Evolutionary conservation across 2,797 vertebrate species (phyloP), one percentile per base, ranked within the genome.

Genomic region (Parauchenoglanis punctatus): DNA sequence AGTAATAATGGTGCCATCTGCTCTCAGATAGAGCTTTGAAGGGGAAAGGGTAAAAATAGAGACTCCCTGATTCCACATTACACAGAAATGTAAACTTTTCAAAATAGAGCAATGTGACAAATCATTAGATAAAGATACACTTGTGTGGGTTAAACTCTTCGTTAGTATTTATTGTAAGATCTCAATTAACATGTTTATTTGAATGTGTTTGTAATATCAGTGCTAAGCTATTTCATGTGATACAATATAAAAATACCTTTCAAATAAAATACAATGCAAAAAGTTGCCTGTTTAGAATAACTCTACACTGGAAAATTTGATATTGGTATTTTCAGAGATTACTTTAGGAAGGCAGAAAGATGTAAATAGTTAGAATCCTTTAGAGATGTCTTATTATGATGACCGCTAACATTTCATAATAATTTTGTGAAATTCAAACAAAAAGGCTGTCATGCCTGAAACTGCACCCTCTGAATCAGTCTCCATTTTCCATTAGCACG

Each of bases 1-100:
- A 92, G 94, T 94, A 93, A 94, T 96, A 96, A 96, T 94, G 91
- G 92, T 92, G 93, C 94, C 95, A 95, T 95, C 96, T 96, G 95
- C 94, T 92, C 94, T 92, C 93, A 91, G 93, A 92, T 77, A 84
- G 87, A 87, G 80, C 70, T 83, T 86, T 65, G 81, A 88, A 91
- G 81, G 84, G 49, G 58, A 78, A 86, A 86, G 78, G 58, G 78
- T 88, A 88, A 88, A 88, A 88, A 88, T 88, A 88, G 83, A 88
- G 84, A 68, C 49, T 77, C 72, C 49, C 80, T 83, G 52, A 88
- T 76, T 88, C 68, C 28, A 83, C 78, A 35, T 68, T 18, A 58
- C 7, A 63, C 59, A 77, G 49, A 88, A 86, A 86, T 86, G 84
- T 86, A 56, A 88, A 83, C 84, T 58, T 54, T 81, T 85, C 56